Evolutionary conservation across 2,888 invertebrate species (phyloP).

Genomic region (Nebria brevicollis): DNA sequence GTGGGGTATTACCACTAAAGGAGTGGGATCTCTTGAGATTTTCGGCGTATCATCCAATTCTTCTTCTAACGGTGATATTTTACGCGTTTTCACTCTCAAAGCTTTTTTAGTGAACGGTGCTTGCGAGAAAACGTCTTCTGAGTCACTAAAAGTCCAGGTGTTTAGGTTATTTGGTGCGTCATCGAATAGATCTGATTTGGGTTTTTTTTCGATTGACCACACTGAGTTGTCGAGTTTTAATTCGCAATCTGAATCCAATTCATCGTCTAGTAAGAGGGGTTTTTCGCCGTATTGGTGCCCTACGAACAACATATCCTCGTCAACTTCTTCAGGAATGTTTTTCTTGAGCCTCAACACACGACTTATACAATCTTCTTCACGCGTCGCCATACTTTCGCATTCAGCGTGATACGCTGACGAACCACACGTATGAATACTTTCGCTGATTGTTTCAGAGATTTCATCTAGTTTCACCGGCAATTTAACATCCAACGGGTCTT

Average conservation of each 20-base stretch:
- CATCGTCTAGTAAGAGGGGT: conserved; percentile 80
- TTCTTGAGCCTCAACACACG: conserved; percentile 63
- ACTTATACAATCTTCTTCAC: conserved; percentile 68
- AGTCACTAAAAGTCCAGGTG: conserved; percentile 61
- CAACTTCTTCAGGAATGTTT: conserved; percentile 57
- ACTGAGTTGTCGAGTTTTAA: conserved; percentile 55
- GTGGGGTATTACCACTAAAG: conserved; percentile 40
- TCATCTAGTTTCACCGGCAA: conserved; percentile 60
- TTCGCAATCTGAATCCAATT: conserved; percentile 73
- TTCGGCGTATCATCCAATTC: conserved; percentile 46
- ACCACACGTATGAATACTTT: conserved; percentile 73
- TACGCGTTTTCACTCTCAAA: neutral
- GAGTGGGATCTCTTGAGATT: conserved; percentile 39
- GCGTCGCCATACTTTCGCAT: conserved; percentile 75
- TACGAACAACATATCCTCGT: conserved; percentile 71
- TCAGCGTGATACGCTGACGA: conserved; percentile 79
- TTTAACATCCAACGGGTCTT: conserved; percentile 64
- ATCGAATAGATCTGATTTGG: conserved; percentile 33
- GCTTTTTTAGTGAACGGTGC: conserved; percentile 69
- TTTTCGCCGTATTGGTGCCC: conserved; percentile 81
- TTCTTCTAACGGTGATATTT: conserved; percentile 32
- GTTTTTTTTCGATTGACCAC: conserved; percentile 53
- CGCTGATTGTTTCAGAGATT: conserved; percentile 68
- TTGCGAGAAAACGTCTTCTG: conserved; percentile 74
- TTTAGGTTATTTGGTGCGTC: conserved; percentile 46